Evolutionary conservation across 2,797 vertebrate genomes (phyloP).

Genomic region (Acanthornis magna): DNA sequence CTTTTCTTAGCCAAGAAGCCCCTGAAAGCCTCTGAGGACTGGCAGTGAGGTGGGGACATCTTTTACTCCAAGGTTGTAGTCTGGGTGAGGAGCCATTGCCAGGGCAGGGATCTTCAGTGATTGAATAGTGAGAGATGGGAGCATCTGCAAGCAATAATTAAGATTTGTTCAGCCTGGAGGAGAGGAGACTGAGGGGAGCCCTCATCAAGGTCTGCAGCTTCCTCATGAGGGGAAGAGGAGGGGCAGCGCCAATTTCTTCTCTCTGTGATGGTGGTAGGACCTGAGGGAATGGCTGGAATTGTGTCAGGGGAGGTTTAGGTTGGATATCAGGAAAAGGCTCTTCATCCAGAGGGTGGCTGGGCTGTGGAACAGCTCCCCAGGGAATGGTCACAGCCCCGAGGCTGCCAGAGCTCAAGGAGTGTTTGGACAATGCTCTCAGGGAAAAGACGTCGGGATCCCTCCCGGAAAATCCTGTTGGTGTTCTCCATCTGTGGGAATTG

Average conservation of each 20-base stretch:
- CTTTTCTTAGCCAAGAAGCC: background rate
- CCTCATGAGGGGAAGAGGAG: background rate
- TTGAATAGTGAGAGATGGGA: background rate
- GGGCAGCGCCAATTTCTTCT: background rate
- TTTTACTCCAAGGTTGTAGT: background rate
- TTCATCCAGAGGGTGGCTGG: background rate
- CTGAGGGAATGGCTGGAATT: background rate
- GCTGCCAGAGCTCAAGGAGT: background rate
- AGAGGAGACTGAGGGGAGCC: background rate
- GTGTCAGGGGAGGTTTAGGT: background rate
- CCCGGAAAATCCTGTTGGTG: too few relatives aligned
- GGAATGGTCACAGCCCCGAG: fast-evolving
- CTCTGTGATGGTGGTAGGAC: background rate
- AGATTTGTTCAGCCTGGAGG: background rate
- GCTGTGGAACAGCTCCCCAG: background rate
- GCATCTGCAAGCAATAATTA: background rate
- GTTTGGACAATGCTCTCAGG: background rate
- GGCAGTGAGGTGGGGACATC: background rate
- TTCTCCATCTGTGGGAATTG: too few relatives aligned
- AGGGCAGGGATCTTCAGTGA: background rate
- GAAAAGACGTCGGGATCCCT: too few relatives aligned
- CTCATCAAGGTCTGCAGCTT: background rate
- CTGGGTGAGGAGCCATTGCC: background rate
- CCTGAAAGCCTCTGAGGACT: background rate
- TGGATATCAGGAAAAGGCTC: background rate